These are phyloP conservation scores for Aleadryas rufinucha DNA, from an alignment of 2,113 vertebrate genomes.

Conservation along the genomic window DNA sequence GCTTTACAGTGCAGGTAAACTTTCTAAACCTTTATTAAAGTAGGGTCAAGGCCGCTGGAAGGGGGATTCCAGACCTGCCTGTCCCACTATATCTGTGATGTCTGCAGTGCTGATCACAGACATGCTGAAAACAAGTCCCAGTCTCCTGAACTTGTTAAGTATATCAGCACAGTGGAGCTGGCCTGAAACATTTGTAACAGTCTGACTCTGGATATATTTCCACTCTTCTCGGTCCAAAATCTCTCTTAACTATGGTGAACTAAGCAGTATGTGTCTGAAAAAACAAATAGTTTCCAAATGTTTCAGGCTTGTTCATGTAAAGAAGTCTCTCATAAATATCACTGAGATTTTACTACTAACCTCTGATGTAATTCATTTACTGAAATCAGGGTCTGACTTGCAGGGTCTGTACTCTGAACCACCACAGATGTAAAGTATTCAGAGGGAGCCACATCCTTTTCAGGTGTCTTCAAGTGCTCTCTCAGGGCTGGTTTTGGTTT, in stretches of 20 bases:
- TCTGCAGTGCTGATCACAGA: background rate
- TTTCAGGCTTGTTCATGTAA: background rate
- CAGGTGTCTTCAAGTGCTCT: background rate
- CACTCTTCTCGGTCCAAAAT: background rate
- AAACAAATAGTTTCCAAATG: background rate
- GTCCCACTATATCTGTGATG: accelerated
- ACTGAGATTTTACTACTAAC: background rate
- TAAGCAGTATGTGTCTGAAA: background rate
- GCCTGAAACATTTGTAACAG: background rate
- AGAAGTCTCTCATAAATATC: background rate
- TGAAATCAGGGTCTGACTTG: background rate
- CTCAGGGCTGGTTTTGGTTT: background rate
- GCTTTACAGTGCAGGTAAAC: too few relatives aligned
- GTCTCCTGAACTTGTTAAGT: background rate
- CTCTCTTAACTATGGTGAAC: background rate
- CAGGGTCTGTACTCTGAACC: background rate
- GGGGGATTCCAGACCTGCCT: background rate
- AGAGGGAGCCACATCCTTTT: background rate
- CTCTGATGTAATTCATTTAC: background rate
- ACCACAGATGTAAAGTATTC: background rate
- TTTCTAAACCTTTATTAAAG: too few relatives aligned
- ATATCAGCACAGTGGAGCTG: background rate
- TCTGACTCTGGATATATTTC: background rate
- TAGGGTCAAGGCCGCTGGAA: background rate
- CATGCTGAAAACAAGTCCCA: background rate